phyloP scores from a whole-genome alignment of 1,140 invertebrate species.

The Pinna nobilis region DNA sequence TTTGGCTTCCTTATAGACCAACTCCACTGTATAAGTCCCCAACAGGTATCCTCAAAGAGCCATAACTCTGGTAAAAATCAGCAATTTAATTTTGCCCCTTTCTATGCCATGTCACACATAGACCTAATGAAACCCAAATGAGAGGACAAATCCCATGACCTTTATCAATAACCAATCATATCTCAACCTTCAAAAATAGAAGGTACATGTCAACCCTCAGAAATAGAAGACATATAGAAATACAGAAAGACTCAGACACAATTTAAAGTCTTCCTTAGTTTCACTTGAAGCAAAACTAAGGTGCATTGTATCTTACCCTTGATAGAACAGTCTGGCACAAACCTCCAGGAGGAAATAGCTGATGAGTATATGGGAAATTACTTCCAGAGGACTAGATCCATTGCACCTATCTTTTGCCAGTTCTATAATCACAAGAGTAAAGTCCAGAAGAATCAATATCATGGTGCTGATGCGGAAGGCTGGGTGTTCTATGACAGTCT shows the following conservation, averaged over 20 bases:
- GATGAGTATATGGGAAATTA: slow-evolving; percentile 72
- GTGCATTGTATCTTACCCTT: slow-evolving; percentile 63
- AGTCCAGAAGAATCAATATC: slow-evolving; percentile 73
- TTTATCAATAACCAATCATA: too few species aligned
- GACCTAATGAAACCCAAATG: too few species aligned
- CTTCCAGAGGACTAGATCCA: slow-evolving; percentile 54
- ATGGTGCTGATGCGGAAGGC: slow-evolving; percentile 67
- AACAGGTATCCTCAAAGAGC: too few species aligned
- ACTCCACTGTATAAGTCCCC: background rate
- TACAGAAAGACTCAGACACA: background rate
- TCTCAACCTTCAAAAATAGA: too few species aligned
- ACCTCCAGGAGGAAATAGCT: slow-evolving; percentile 75
- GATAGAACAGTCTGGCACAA: slow-evolving; percentile 70
- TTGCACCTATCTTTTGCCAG: slow-evolving; percentile 62
- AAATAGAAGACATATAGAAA: background rate
- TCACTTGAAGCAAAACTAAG: background rate
- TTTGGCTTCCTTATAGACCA: background rate
- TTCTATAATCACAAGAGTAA: slow-evolving; percentile 73
- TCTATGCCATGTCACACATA: too few species aligned
- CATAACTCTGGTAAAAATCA: too few species aligned
- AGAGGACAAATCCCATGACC: too few species aligned
- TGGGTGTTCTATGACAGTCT: slow-evolving; percentile 64
- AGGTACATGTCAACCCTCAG: background rate
- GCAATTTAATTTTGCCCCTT: background rate
- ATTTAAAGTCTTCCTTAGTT: background rate